Evolutionary conservation across 2,888 invertebrate species (phyloP), one percentile per base, ranked within the genome.

Genomic region (Tachina fera): DNA sequence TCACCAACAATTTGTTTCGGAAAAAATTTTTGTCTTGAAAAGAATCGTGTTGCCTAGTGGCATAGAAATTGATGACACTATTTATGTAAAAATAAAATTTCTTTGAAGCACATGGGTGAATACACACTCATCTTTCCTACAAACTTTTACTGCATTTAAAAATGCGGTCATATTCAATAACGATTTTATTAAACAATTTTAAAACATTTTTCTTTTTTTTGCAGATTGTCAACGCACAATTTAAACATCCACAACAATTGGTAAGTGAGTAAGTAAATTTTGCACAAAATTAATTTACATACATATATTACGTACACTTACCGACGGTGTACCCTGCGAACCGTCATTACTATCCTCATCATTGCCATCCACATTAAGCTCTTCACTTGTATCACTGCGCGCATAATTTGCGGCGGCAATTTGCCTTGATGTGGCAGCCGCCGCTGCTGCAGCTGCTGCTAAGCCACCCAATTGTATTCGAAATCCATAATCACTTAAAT

Each of bases 391-490:
- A 88, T 93, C 93, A 88, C 93, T 93, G 51, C 92, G 89, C 31
- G 92, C 91, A 88, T 93, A 93, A 88, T 90, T 92, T 43, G 91
- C 90, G n/a, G 91, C 91, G 9, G 90, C 92, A 70, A 91, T 91
- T 84, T 91, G 91, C 14, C 91, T 89, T 31, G 91, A 91, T n/a
- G 91, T 91, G 70, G 91, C 91, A 4, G 92, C 92, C 16, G 92
- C 92, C 6, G 92, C 91, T 8, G 92, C 92, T 11, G 92, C 92
- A 13, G 92, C 92, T n/a, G 92, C 91, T 43, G 93, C 91, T 86
- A 93, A 88, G 8, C 93, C 93, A 47, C 93, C 93, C 88, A 93
- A 88, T 86, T 93, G 93, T 92, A 93, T 93, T 91, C 93, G 91
- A 89, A 93, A 93, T 49, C 93, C 93, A 85, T 93, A 93, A 89